Evolutionary conservation across 2,888 invertebrate genomes (phyloP).

Genomic region (Rhamphomyia laevipes): DNA sequence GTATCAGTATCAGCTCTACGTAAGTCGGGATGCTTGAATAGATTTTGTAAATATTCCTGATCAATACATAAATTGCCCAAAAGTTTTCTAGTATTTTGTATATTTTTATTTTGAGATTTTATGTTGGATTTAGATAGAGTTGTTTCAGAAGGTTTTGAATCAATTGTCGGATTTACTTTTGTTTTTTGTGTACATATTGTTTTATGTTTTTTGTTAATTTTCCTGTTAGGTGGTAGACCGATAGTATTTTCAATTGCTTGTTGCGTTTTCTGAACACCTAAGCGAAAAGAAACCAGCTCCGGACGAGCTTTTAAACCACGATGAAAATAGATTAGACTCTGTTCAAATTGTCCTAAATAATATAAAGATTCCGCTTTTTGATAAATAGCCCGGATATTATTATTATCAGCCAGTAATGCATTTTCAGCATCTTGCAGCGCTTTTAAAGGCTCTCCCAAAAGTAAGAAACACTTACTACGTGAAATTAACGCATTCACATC

Average conservation of each 20-base stretch:
- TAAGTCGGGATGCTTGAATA: conserved; percentile 63
- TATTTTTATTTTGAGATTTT: conserved; percentile 17
- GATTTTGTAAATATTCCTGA: conserved; percentile 68
- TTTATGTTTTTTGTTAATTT: neutral
- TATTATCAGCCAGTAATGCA: conserved; percentile 61
- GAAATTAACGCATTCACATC: conserved; percentile 59
- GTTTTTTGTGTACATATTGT: conserved; percentile 18
- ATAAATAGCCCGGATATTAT: conserved; percentile 61
- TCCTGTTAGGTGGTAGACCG: conserved; percentile 35
- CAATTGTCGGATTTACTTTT: conserved; percentile 14
- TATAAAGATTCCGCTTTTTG: conserved; percentile 84
- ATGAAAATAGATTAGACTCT: conserved; percentile 84
- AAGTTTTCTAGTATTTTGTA: conserved; percentile 44
- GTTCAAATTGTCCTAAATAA: conserved; percentile 84
- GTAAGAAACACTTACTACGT: conserved; percentile 77
- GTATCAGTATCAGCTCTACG: conserved; percentile 57
- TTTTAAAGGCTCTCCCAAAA: conserved; percentile 71
- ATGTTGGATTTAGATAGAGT: no score
- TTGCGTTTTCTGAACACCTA: conserved; percentile 83
- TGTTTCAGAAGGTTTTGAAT: no score
- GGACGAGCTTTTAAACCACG: conserved; percentile 74
- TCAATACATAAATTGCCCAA: conserved; percentile 63
- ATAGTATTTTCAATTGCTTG: conserved; percentile 90
- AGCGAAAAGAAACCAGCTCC: conserved; percentile 59
- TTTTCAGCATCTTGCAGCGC: conserved; percentile 71